phyloP scores from a whole-genome alignment of 1,140 invertebrate species.

The Conus ventricosus region DNA sequence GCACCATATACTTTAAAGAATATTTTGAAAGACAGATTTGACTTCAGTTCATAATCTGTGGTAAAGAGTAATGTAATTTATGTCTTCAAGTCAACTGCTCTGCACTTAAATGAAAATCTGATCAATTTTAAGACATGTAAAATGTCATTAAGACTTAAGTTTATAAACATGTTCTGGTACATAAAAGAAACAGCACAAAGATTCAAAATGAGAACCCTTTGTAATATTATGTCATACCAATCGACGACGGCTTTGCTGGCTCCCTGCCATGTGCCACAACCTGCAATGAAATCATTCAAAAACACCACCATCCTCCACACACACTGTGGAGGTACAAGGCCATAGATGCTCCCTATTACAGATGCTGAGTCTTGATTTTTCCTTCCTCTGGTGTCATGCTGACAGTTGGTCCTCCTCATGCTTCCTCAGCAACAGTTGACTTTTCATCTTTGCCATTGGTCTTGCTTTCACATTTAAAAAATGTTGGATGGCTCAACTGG shows the following conservation, averaged over 20 bases:
- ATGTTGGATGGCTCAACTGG: no score
- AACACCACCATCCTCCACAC: conserved; percentile 1
- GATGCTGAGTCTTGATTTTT: neutral
- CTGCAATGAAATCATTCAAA: conserved; percentile 38
- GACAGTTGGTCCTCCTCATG: neutral
- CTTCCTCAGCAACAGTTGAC: conserved; percentile 4
- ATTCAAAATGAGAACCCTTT: conserved; percentile 11
- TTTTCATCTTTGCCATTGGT: neutral
- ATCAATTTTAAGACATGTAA: neutral
- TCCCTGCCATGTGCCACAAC: conserved; percentile 30
- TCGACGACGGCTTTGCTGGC: neutral
- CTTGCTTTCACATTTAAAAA: no score
- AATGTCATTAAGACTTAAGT: no score
- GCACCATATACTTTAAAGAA: no score
- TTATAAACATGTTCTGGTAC: no score
- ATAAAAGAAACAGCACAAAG: neutral
- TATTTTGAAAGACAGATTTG: no score
- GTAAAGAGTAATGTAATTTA: no score
- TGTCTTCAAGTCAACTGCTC: no score
- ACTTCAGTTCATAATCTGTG: no score
- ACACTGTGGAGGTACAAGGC: neutral
- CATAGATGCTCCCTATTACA: neutral
- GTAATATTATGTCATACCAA: conserved; percentile 32
- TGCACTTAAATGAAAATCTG: no score
- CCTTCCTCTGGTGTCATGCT: neutral